A percentile compares a stretch with the other conserved stretches of the same genome.
Conservation (phyloP, 92 coral and sea anemone species). For the Epizoanthus illoricatus region DNA sequence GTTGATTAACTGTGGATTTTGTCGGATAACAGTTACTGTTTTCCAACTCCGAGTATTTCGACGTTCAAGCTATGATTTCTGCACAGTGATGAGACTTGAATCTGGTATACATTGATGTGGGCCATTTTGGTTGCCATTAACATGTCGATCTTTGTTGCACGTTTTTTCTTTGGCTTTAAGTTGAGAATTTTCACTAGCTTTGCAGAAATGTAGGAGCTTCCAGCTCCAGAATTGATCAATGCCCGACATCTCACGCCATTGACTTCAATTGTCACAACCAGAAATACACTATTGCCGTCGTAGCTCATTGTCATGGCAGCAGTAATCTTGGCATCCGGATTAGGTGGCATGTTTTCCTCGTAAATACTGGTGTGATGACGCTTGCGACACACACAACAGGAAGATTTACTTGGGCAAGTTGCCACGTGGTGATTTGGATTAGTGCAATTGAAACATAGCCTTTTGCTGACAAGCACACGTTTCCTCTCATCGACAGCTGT, state of each 20-base stretch:
- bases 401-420: too few species aligned
- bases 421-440: too few species aligned
- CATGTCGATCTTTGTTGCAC: conserved; percentile 37
- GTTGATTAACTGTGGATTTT: conserved; percentile 6
- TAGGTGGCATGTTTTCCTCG: conserved; percentile 11
- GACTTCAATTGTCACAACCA: conserved; percentile 23
- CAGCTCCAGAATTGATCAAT: conserved; percentile 38
- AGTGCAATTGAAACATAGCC: too few species aligned
- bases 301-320: conserved; percentile 32
- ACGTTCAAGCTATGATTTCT: conserved; percentile 31
- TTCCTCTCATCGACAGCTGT: too few species aligned
- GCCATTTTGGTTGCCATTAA: conserved; percentile 23
- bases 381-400: neutral
- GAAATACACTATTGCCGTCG: conserved; percentile 34
- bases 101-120: conserved; percentile 33
- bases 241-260: conserved; percentile 31
- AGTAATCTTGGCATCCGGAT: conserved; percentile 2
- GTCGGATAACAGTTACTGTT: conserved; percentile 37
- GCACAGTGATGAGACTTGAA: conserved; percentile 17
- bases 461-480: too few species aligned
- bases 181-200: conserved; percentile 25
- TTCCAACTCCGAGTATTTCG: conserved; percentile 16
- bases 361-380: conserved; percentile 29
- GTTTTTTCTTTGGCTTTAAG: conserved; percentile 23
- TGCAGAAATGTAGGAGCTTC: conserved; percentile 27